Percentiles rank a stretch among this genome's conserved stretches.
phyloP scores from a whole-genome alignment of 2,113 vertebrate genomes.

The Alouatta palliata region DNA sequence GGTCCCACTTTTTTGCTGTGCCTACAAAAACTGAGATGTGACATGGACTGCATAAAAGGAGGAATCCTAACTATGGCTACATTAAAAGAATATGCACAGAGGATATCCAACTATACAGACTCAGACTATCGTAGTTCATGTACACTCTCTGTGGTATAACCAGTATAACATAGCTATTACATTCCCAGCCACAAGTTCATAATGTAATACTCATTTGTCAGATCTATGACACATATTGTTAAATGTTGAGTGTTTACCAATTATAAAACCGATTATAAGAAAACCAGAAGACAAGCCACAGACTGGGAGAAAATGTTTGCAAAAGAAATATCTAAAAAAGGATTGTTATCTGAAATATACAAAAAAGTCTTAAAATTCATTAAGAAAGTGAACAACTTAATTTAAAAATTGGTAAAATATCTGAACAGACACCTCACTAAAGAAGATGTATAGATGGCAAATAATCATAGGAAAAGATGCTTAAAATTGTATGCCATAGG shows the following conservation, averaged over 20 bases:
- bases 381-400: slow-evolving; percentile 24
- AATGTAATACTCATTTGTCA: slow-evolving; percentile 14
- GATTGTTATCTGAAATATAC: background rate
- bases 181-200: background rate
- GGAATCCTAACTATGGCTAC: background rate
- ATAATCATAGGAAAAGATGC: slow-evolving; percentile 5
- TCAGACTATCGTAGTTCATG: background rate
- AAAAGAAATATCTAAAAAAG: background rate
- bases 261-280: slow-evolving; percentile 25
- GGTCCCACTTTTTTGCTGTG: background rate
- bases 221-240: background rate
- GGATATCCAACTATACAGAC: background rate
- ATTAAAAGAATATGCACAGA: slow-evolving; percentile 5
- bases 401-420: background rate
- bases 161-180: background rate
- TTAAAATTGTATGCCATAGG: background rate
- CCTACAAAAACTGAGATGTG: background rate
- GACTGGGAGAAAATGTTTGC: slow-evolving; percentile 12
- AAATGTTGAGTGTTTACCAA: slow-evolving; percentile 1
- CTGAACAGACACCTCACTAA: background rate
- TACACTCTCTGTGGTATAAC: background rate
- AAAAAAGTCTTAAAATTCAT: background rate
- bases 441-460: background rate
- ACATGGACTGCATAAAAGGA: background rate
- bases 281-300: background rate